Evolutionary conservation across 2,113 vertebrate species (phyloP).

Genomic region (Pseudopodoces humilis): DNA sequence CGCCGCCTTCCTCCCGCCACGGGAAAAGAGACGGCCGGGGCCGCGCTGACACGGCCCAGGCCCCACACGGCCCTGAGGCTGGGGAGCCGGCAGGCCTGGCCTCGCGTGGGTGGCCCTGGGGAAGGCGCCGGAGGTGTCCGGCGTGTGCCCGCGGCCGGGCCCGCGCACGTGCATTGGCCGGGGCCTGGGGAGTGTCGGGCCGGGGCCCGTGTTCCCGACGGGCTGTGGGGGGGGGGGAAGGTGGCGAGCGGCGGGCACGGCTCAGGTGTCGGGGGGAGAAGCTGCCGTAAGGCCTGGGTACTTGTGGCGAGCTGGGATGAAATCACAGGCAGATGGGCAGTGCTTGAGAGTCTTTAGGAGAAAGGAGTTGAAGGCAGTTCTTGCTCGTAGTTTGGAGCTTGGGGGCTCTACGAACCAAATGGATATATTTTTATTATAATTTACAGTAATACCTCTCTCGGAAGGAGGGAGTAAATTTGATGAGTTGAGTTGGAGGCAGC

Average conservation of each 20-base stretch:
- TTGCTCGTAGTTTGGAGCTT: neutral
- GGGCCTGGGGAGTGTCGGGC: neutral
- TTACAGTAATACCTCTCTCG: fast-evolving
- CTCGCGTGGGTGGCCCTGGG: neutral
- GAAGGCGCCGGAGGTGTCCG: neutral
- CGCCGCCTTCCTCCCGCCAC: neutral
- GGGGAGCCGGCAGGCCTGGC: neutral
- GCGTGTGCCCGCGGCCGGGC: neutral
- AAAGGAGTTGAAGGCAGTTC: neutral
- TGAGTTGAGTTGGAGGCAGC: neutral
- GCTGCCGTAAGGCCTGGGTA: neutral
- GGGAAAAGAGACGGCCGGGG: neutral
- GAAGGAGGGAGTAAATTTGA: neutral
- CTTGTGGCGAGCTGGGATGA: neutral
- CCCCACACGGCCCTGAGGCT: neutral
- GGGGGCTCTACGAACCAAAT: neutral
- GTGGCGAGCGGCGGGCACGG: neutral
- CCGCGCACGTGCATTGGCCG: neutral
- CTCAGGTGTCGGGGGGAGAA: neutral
- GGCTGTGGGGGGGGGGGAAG: neutral
- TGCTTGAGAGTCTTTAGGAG: neutral
- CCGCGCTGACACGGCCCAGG: neutral
- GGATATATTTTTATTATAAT: neutral
- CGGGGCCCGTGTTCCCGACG: neutral
- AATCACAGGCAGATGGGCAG: neutral